Evolutionary conservation across 2,888 invertebrate genomes (phyloP).

Genomic region (Leptinotarsa juncta): DNA sequence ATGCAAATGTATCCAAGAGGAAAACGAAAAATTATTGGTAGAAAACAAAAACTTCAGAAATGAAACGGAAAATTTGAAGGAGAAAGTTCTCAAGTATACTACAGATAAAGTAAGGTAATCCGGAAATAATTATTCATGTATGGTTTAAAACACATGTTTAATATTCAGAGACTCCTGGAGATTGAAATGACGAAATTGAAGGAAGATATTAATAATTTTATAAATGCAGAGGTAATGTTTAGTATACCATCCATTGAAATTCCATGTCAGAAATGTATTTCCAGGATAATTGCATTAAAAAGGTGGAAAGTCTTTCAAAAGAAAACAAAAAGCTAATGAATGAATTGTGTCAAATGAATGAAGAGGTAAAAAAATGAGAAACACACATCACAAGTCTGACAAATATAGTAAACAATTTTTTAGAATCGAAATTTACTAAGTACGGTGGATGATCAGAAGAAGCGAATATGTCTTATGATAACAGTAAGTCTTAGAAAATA

Average conservation of each 20-base stretch:
- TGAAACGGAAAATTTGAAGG: conserved; percentile 32
- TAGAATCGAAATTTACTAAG: conserved; percentile 49
- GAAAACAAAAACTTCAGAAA: conserved; percentile 36
- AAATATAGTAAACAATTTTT: conserved; percentile 36
- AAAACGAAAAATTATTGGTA: conserved; percentile 36
- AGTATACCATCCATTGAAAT: not conserved
- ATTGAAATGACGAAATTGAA: conserved; percentile 40
- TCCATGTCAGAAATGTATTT: conserved; percentile 19
- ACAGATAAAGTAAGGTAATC: conserved; percentile 39
- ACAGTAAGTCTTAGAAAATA: conserved; percentile 44
- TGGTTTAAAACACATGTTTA: conserved; percentile 25
- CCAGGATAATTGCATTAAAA: conserved; percentile 37
- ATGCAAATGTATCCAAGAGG: conserved; percentile 29
- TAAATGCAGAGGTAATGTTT: conserved; percentile 40
- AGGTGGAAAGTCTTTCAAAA: conserved; percentile 34
- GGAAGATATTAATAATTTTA: conserved; percentile 35
- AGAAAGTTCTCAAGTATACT: conserved; percentile 30
- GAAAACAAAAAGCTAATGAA: conserved; percentile 46
- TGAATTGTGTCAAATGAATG: conserved; percentile 44
- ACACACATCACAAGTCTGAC: conserved; percentile 1
- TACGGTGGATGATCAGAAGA: conserved; percentile 43
- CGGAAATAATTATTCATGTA: conserved; percentile 4
- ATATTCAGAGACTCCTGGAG: conserved; percentile 39
- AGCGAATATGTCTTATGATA: conserved; percentile 39
- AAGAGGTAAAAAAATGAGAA: conserved; percentile 44